Evolutionary conservation across 2,888 invertebrate species (phyloP), one percentile per base, ranked within the genome.

Genomic region (Drosophila mimica): DNA sequence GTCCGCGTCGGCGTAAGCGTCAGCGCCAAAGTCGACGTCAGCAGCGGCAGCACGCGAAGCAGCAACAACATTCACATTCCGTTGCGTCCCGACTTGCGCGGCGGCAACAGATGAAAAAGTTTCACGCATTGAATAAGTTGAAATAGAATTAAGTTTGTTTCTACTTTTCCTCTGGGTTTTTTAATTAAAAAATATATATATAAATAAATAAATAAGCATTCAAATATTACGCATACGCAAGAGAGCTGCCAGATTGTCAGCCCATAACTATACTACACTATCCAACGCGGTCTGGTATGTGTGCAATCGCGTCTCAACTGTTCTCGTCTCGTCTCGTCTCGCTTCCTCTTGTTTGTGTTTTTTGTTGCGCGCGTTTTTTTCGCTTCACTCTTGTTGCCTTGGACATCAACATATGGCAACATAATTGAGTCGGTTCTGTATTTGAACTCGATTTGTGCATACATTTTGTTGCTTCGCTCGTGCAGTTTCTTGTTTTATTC

Each of bases 71-170:
- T 70, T 80, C 71, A 64, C 88, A 79, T 79, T 83, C 81, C 87
- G 68, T 71, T 69, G 73, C 77, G 60, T 81, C 69, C 61, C 28
- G 28, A 7, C 67, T 73, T 43, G 36, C 66, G 68, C 34, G 46
- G 89, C 89, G 70, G 89, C 84, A 85, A 89, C 88, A 85, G 89
- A 82, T 85, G 89, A 84, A 85, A 81, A 89, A 87, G 79, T 85
- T 88, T 71, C 83, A 82, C 74, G 74, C 88, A 67, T 57, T 67
- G 46, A 15, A 31, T 40, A 68, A 69, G 59, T 59, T 59, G 13
- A 61, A 66, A 52, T 38, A 60, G 28, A 56, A 51, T 70, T 70
- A 53, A 48, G 59, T 59, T 60, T 30, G 33, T 40, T n/a, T 43
- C 51, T 30, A n/a, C 54, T 38, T 30, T 58, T 63, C 20, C 15